Conservation (phyloP, 2,113 vertebrate genomes). For the Phylloscopus trochiloides region DNA sequence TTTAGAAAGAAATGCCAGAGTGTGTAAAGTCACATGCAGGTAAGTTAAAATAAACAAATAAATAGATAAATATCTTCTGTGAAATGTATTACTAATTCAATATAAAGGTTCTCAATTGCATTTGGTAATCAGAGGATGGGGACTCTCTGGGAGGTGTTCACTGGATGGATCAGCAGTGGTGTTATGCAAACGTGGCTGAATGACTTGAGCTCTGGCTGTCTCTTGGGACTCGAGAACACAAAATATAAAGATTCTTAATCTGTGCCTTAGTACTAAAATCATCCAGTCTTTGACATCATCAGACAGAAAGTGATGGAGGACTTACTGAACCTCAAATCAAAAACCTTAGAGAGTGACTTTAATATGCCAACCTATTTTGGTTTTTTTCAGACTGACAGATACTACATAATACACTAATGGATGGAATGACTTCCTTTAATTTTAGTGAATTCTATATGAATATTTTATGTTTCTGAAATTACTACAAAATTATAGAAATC, state of each 20-base stretch:
- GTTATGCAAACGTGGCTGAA: neutral
- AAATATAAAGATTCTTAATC: neutral
- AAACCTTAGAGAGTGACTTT: neutral
- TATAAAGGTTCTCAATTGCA: neutral
- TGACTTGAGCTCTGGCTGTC: no score
- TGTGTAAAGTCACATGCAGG: neutral
- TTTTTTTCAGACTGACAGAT: neutral
- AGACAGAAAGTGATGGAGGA: neutral
- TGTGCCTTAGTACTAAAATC: neutral
- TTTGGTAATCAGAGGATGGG: neutral
- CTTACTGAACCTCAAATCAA: neutral
- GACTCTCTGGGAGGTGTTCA: neutral
- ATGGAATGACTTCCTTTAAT: neutral
- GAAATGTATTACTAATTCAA: neutral
- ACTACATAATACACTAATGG: neutral
- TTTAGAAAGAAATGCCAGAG: neutral
- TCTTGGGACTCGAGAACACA: neutral
- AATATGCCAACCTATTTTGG: neutral
- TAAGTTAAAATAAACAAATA: neutral
- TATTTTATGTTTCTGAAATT: neutral
- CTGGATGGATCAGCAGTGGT: neutral
- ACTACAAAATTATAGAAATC: neutral
- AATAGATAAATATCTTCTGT: neutral
- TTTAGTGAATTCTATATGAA: neutral
- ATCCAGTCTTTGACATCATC: neutral